A percentile compares a stretch with the other conserved stretches of the same genome.
These are phyloP conservation scores for Umimayanthus kanabou DNA, from an alignment of 92 coral and sea anemone species.

Conservation along the genomic window DNA sequence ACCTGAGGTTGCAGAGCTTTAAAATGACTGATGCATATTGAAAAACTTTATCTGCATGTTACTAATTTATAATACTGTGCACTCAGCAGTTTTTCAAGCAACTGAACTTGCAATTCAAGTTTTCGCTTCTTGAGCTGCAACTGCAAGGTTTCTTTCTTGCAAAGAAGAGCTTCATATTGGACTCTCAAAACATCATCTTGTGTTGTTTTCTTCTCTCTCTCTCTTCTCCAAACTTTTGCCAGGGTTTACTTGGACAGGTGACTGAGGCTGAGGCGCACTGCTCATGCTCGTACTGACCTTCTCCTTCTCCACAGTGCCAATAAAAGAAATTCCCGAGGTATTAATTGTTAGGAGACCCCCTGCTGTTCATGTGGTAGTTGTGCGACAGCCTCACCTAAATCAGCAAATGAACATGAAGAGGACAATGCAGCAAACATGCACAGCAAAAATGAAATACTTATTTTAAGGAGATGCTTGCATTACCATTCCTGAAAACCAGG, in stretches of 20 bases:
- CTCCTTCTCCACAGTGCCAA: background rate
- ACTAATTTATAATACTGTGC: background rate
- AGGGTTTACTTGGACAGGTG: background rate
- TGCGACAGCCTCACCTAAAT: background rate
- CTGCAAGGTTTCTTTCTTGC: constrained; percentile 11
- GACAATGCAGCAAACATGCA: constrained; percentile 5
- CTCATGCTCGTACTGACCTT: background rate
- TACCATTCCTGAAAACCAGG: too few relatives aligned
- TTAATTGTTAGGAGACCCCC: background rate
- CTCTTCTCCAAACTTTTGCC: background rate
- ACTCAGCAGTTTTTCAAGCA: constrained; percentile 7
- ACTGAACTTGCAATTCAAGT: background rate
- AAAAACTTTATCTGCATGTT: background rate
- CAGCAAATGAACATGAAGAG: background rate
- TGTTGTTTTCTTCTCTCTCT: background rate
- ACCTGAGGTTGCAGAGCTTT: background rate
- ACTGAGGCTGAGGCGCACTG: background rate
- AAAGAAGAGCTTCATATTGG: background rate
- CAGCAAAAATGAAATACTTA: too few relatives aligned
- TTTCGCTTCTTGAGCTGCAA: constrained; percentile 6
- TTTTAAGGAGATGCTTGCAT: too few relatives aligned
- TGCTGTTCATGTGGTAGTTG: background rate
- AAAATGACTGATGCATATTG: background rate
- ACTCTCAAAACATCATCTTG: constrained; percentile 1
- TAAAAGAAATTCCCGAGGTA: background rate